Percentiles rank a stretch among this genome's conserved stretches.
phyloP scores from a whole-genome alignment of 2,113 vertebrate species.

The Limnothrissa miodon region DNA sequence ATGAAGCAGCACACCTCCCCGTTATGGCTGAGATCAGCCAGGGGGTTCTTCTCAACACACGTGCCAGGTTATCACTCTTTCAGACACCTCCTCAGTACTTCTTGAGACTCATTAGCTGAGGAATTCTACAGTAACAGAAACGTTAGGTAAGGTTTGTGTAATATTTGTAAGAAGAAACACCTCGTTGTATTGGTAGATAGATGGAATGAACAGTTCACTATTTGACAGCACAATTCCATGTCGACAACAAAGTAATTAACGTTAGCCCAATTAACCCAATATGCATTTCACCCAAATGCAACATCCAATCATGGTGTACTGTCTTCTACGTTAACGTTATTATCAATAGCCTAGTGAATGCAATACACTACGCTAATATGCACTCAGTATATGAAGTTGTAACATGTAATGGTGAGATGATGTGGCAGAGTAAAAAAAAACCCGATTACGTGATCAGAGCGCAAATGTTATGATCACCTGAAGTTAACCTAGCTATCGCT shows the following conservation, averaged over 20 bases:
- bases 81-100: neutral
- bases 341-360: neutral
- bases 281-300: neutral
- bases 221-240: too few species aligned
- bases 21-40: neutral
- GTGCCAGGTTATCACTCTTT: constrained; percentile 9
- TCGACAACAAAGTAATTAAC: too few species aligned
- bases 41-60: neutral
- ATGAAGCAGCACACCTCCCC: neutral
- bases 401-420: neutral
- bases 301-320: neutral
- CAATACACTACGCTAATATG: neutral
- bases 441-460: neutral
- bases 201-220: neutral
- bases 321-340: neutral
- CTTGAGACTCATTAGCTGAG: neutral
- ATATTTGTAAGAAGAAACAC: too few species aligned
- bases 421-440: neutral
- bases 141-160: neutral
- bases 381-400: neutral
- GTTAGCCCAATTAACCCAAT: too few species aligned
- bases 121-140: neutral
- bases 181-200: too few species aligned
- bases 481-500: neutral
- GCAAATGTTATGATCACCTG: neutral